Evolutionary conservation across 2,797 vertebrate species (phyloP).

Genomic region (Pteropus rufus): DNA sequence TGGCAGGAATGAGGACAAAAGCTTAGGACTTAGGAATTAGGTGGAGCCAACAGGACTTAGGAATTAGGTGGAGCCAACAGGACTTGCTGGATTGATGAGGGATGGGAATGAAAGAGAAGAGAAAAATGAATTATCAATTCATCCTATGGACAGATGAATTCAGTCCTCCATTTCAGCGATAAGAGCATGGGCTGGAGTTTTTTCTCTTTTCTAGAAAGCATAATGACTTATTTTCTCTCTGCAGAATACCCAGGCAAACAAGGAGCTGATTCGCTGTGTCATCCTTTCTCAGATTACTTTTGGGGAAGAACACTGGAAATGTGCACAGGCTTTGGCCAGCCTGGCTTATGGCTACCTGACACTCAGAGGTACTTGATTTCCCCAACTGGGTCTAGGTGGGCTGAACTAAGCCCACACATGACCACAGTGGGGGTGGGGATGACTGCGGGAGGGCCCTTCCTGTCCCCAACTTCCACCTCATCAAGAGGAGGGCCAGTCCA

Average conservation of each 20-base stretch:
- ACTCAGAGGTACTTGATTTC: slow-evolving; percentile 69
- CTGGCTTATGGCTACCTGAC: slow-evolving; percentile 76
- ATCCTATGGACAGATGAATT: neutral
- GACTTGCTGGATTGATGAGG: neutral
- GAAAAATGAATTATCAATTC: neutral
- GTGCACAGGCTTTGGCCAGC: slow-evolving; percentile 70
- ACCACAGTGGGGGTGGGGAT: neutral
- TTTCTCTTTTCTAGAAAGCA: neutral
- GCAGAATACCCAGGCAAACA: slow-evolving; percentile 67
- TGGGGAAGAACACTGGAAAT: slow-evolving; percentile 75
- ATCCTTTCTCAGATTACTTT: slow-evolving; percentile 75
- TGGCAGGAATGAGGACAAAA: neutral
- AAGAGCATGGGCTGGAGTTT: neutral
- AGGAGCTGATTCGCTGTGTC: slow-evolving; percentile 74
- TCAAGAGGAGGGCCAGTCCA: neutral
- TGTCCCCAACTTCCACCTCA: neutral
- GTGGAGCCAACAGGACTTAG: neutral
- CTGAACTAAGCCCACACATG: neutral
- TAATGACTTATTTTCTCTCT: neutral
- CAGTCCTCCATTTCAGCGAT: neutral
- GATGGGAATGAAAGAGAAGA: neutral
- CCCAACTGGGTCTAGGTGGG: neutral
- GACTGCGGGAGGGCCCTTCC: neutral
- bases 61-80: neutral
- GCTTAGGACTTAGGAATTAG: neutral